Base-by-base conservation (phyloP, 2,888 invertebrate genomes). In the Heteropelma amictum region DNA sequence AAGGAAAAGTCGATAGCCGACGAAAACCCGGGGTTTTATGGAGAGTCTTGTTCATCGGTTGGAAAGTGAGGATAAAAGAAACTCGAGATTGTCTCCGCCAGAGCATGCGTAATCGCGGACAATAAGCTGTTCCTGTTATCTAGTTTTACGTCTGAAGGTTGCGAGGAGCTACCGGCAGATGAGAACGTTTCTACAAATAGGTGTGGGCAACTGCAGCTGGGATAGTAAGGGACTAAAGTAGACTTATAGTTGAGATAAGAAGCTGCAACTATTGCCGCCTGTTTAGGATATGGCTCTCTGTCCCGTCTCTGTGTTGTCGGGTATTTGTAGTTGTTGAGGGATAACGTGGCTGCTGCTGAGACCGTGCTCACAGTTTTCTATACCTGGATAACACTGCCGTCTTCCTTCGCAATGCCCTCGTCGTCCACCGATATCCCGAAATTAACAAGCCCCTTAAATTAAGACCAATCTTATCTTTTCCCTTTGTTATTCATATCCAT, bases 221-320 rank as follows among this genome's bases (percentile, higher is more conserved):
- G 49, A 28, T 58, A 45, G 10, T 17, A 14, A 60, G 69, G 64
- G 60, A 38, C 35, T 21, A 26, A 21, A 38, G 26, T 63, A 38
- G 65, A 76, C 73, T 76, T 73, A 76, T 65, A 54, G 61, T 49
- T 21, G 76, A 54, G 69, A 76, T 76, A 76, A 76, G 72, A 49
- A 56, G 38, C 35, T 7, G 58, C 58, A 45, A 58, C 58, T 60
- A 38, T 56, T 38, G 35, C 26, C 30, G 23, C 33, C 35, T 49
- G 33, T 38, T 58, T 58, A 40, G 56, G 67, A 33, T 60, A 33
- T 42, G 49, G 38, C 17, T 26, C 49, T 53, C 14, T 10, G 26
- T 51, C 53, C 17, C 19, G 17, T 35, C 5, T 21, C n/a, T 38
- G 47, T 58, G 26, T 58, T 26, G 38, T 45, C 26, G 61, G 69